phyloP scores from a whole-genome alignment of 2,888 invertebrate genomes.

The Andrena chrysosceles region DNA sequence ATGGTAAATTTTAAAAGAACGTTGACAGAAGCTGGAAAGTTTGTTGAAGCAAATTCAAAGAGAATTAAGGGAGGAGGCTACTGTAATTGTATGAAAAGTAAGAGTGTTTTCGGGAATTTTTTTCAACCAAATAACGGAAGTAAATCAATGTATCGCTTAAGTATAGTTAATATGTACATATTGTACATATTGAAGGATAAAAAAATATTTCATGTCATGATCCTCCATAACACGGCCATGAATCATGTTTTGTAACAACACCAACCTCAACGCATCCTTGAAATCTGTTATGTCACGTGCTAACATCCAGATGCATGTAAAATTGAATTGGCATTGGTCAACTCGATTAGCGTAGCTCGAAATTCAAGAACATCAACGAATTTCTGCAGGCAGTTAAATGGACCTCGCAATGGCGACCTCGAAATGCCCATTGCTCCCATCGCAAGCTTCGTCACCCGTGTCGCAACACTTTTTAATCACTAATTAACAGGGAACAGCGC shows the following conservation, averaged over 20 bases:
- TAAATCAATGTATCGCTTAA: no score
- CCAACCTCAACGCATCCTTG: constrained; percentile 14
- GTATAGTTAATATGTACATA: no score
- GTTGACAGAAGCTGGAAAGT: background rate
- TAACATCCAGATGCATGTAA: background rate
- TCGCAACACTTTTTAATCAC: no score
- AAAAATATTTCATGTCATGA: background rate
- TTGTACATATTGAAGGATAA: no score
- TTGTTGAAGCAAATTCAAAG: no score
- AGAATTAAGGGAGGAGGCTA: no score
- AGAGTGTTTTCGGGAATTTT: no score
- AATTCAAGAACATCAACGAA: constrained; percentile 21
- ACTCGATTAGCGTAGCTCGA: constrained; percentile 24
- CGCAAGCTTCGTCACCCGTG: no score
- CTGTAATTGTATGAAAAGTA: no score
- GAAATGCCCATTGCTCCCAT: no score
- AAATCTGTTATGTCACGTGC: background rate
- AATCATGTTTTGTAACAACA: background rate
- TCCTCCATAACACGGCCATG: background rate
- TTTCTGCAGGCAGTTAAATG: background rate
- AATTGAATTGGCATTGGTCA: constrained; percentile 27
- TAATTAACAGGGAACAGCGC: no score
- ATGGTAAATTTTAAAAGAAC: background rate
- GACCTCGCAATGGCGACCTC: background rate
- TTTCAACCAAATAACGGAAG: no score